These are phyloP conservation scores for Diabrotica balteata DNA, from an alignment of 2,888 invertebrate genomes.

Conservation along the genomic window DNA sequence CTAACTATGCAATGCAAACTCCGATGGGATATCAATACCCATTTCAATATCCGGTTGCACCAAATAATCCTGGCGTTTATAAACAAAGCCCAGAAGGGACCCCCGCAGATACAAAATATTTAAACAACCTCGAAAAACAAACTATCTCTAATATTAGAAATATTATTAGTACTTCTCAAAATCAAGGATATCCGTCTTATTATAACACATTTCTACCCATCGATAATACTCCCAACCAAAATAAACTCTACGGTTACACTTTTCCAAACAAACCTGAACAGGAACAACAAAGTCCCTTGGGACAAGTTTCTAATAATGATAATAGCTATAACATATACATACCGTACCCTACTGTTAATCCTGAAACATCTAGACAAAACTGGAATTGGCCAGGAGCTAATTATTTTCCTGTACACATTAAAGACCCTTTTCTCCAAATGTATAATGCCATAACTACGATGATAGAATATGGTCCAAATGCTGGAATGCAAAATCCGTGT, in stretches of 20 bases:
- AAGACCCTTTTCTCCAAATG: constrained; percentile 65
- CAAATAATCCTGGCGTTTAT: constrained; percentile 5
- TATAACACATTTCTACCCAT: constrained; percentile 34
- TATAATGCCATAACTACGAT: constrained; percentile 65
- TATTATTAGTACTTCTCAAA: constrained; percentile 45
- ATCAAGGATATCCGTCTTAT: constrained; percentile 23
- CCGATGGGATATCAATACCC: constrained; percentile 7
- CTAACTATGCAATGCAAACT: constrained; percentile 29
- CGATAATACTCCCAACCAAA: constrained; percentile 15
- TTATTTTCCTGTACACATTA: constrained; percentile 66
- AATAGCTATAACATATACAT: constrained; percentile 34
- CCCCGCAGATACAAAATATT: constrained; percentile 20
- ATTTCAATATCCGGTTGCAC: background rate
- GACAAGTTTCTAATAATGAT: background rate
- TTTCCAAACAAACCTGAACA: background rate
- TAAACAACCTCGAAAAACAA: constrained; percentile 45
- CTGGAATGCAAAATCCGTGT: constrained; percentile 56
- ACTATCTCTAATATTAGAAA: constrained; percentile 53
- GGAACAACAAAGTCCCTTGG: constrained; percentile 4
- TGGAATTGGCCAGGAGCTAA: constrained; percentile 64
- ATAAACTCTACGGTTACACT: background rate
- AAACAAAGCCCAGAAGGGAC: constrained; percentile 6
- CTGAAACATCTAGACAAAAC: constrained; percentile 44
- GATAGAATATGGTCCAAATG: constrained; percentile 67
- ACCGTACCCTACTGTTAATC: constrained; percentile 22